Conservation (phyloP, 2,888 invertebrate genomes). For the Linnaemya vulpina region DNA sequence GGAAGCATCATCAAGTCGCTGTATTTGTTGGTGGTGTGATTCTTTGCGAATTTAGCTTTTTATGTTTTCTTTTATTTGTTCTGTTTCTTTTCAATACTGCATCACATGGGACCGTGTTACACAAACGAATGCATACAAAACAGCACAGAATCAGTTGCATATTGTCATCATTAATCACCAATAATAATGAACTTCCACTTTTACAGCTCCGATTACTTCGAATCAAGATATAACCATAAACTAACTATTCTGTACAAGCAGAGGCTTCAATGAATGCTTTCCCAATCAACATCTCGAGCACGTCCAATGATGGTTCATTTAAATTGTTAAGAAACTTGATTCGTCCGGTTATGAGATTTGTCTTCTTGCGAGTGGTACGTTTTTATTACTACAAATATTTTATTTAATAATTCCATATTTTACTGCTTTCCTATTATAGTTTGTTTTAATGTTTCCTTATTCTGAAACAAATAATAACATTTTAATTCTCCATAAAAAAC, state of each 20-base stretch:
- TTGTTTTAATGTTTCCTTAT: too few relatives aligned
- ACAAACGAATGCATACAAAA: conserved; percentile 18
- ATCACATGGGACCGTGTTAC: conserved; percentile 54
- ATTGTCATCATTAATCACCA: conserved; percentile 72
- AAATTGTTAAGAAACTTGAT: too few relatives aligned
- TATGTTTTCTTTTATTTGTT: neutral
- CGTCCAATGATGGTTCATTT: neutral
- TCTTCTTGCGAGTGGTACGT: too few relatives aligned
- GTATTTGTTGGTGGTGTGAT: conserved; percentile 44
- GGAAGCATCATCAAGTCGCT: conserved; percentile 55
- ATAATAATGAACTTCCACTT: conserved; percentile 72
- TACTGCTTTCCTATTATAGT: too few relatives aligned
- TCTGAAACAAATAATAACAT: too few relatives aligned
- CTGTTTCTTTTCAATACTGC: conserved; percentile 31
- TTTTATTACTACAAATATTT: too few relatives aligned
- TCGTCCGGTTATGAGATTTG: too few relatives aligned
- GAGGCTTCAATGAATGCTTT: neutral
- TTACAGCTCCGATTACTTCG: conserved; percentile 71
- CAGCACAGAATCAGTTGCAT: conserved; percentile 48
- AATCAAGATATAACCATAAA: conserved; percentile 54
- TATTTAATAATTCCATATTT: too few relatives aligned
- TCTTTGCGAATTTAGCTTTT: conserved; percentile 25
- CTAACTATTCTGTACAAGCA: neutral
- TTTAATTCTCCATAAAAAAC: too few relatives aligned
- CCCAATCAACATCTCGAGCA: too few relatives aligned